These are phyloP conservation scores for Heliopora coerulea DNA, from an alignment of 92 coral and sea anemone genomes.

Conservation along the genomic window DNA sequence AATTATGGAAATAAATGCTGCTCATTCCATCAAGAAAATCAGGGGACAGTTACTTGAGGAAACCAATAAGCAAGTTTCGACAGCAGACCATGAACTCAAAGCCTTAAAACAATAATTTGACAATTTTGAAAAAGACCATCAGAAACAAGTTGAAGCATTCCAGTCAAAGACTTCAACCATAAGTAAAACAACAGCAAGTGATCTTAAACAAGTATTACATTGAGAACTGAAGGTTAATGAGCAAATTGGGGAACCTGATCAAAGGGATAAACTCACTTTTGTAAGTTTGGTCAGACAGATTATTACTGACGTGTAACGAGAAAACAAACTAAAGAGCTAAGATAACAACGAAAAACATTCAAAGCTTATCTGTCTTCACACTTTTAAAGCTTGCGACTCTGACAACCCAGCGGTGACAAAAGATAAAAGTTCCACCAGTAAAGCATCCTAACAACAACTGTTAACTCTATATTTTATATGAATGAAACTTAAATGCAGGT, in stretches of 20 bases:
- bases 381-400: too few relatives aligned
- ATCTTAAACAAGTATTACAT: conserved; percentile 47
- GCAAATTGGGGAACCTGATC: conserved; percentile 51
- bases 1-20: conserved; percentile 2
- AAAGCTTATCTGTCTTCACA: too few relatives aligned
- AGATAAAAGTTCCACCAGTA: too few relatives aligned
- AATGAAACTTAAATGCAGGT: too few relatives aligned
- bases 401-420: too few relatives aligned
- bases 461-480: too few relatives aligned
- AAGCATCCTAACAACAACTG: too few relatives aligned
- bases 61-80: not conserved
- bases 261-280: conserved; percentile 59
- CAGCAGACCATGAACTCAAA: conserved; percentile 11
- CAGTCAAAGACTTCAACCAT: conserved; percentile 20
- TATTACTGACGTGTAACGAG: too few relatives aligned
- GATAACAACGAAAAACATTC: too few relatives aligned
- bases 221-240: conserved; percentile 54
- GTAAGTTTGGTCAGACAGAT: conserved; percentile 60
- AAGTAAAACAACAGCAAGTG: conserved; percentile 35
- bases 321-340: too few relatives aligned
- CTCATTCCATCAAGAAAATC: not conserved
- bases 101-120: conserved; percentile 11
- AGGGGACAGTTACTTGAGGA: conserved; percentile 5
- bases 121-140: conserved; percentile 30
- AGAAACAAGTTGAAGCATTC: conserved; percentile 35